Evolutionary conservation across 23 tunicate species (phyloP).

Genomic region (Oikopleura dioica): DNA sequence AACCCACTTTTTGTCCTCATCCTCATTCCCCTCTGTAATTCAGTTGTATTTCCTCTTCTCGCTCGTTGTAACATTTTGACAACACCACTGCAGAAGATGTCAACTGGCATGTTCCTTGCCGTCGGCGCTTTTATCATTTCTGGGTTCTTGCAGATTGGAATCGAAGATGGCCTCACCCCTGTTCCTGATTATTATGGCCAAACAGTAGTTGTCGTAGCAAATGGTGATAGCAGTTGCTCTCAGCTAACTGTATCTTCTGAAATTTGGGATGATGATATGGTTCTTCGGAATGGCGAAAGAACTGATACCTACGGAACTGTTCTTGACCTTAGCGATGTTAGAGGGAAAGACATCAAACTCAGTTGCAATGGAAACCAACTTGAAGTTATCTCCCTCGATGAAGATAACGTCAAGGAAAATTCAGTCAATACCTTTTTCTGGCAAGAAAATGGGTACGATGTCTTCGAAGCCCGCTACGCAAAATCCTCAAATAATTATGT

Average conservation of each 20-base stretch:
- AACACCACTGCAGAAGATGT: slow-evolving; percentile 2
- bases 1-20: background rate
- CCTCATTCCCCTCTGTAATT: background rate
- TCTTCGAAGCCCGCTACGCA: background rate
- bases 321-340: background rate
- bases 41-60: background rate
- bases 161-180: slow-evolving; percentile 1
- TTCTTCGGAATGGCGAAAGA: background rate
- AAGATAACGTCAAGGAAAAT: background rate
- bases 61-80: background rate
- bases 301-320: background rate
- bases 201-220: background rate
- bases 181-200: background rate
- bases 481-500: slow-evolving; percentile 8
- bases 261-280: too few species aligned
- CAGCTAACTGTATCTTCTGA: too few species aligned
- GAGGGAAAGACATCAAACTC: background rate
- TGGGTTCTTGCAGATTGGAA: background rate
- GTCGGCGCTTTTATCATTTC: background rate
- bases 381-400: background rate
- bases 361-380: background rate
- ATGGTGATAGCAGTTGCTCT: background rate
- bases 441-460: background rate
- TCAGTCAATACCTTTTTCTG: background rate
- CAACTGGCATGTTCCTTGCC: slow-evolving; percentile 2